Evolutionary conservation across 1,140 invertebrate species (phyloP).

Genomic region (Aphelinus certus): DNA sequence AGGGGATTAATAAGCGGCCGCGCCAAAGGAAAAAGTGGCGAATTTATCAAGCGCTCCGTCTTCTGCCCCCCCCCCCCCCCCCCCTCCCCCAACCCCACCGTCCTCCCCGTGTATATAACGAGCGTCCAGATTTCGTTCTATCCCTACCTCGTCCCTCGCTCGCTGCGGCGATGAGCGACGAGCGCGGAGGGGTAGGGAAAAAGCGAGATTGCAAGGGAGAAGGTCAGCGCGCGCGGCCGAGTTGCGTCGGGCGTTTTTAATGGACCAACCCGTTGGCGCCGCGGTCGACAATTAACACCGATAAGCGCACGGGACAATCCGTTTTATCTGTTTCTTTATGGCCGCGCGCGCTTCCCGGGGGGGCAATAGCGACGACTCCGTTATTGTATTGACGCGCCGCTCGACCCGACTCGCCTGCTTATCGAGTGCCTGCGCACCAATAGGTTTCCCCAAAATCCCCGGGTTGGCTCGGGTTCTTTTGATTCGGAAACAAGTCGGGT

Average conservation of each 20-base stretch:
- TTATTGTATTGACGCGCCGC: too few relatives aligned
- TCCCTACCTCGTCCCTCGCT: too few relatives aligned
- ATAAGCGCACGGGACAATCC: constrained; percentile 3
- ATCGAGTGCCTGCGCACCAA: too few relatives aligned
- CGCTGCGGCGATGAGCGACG: constrained; percentile 22
- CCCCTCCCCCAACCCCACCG: too few relatives aligned
- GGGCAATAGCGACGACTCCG: too few relatives aligned
- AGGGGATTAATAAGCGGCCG: too few relatives aligned
- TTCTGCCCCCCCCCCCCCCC: neutral
- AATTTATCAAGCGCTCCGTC: constrained; percentile 1
- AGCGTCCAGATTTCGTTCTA: too few relatives aligned
- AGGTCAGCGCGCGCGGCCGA: constrained; percentile 22
- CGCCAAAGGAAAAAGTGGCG: neutral
- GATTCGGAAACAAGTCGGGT: too few relatives aligned
- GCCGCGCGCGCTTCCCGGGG: too few relatives aligned
- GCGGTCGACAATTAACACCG: constrained; percentile 20
- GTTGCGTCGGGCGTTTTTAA: constrained; percentile 38
- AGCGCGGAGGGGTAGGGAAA: constrained; percentile 11
- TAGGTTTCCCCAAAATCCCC: too few relatives aligned
- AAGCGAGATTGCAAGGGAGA: constrained; percentile 9
- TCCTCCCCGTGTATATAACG: neutral
- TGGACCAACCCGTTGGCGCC: constrained; percentile 20
- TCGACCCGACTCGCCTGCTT: too few relatives aligned
- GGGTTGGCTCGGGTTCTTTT: too few relatives aligned
- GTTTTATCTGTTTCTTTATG: neutral